Percentiles rank a stretch among this genome's conserved stretches.
phyloP scores from a whole-genome alignment of 2,888 invertebrate genomes.

The Hydraecia micacea region DNA sequence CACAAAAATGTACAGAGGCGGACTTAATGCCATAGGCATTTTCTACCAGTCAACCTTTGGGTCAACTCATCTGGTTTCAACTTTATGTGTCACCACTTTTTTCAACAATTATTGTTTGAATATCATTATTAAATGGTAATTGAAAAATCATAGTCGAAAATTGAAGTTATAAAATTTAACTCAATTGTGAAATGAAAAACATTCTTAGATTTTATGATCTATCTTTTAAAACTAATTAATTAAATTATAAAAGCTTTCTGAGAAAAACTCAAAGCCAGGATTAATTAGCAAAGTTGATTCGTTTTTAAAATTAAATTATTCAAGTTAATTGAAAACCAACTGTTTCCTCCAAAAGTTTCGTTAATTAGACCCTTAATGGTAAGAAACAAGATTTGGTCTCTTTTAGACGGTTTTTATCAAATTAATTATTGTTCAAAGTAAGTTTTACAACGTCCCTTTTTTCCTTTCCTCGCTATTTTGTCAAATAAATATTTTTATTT shows the following conservation, averaged over 20 bases:
- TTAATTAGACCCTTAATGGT: constrained; percentile 60
- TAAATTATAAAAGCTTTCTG: constrained; percentile 30
- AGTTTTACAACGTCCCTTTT: constrained; percentile 10
- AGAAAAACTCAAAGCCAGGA: constrained; percentile 42
- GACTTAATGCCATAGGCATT: too few relatives aligned
- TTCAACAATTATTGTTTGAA: not conserved
- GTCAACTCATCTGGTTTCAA: too few relatives aligned
- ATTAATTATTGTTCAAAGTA: constrained; percentile 35
- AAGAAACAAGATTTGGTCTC: constrained; percentile 51
- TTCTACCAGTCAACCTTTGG: too few relatives aligned
- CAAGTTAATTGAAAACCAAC: constrained; percentile 58
- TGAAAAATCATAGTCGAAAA: not conserved
- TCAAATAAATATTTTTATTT: too few relatives aligned
- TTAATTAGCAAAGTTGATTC: constrained; percentile 48
- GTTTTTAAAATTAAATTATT: constrained; percentile 61
- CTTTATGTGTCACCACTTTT: not conserved
- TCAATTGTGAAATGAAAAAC: not conserved
- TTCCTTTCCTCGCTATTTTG: not conserved
- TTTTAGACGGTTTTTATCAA: constrained; percentile 37
- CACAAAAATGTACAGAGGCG: too few relatives aligned
- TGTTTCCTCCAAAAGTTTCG: constrained; percentile 56
- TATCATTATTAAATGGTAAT: not conserved
- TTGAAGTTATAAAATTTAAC: not conserved
- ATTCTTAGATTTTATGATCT: not conserved
- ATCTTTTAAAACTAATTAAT: constrained; percentile 26